Conservation (phyloP, 2,797 vertebrate genomes). For the Sebastolobus alascanus region DNA sequence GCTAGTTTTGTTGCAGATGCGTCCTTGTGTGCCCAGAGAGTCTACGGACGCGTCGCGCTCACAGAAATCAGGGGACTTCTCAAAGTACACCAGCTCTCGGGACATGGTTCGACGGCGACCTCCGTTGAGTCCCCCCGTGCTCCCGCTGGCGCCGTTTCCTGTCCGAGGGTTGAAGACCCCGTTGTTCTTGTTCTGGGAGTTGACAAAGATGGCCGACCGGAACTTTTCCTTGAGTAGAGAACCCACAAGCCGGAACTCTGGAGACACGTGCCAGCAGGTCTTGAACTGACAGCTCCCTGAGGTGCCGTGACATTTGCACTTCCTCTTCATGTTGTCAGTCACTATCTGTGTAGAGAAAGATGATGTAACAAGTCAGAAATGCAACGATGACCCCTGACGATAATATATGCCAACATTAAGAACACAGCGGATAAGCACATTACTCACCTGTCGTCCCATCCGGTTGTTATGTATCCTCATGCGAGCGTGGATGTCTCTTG, state of each 20-base stretch:
- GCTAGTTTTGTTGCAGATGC: conserved; percentile 88
- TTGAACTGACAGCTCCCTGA: conserved; percentile 97
- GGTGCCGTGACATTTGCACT: conserved; percentile 94
- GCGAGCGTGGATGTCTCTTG: conserved; percentile 93
- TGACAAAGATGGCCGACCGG: conserved; percentile 90
- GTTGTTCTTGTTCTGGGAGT: conserved; percentile 94
- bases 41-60: conserved; percentile 87
- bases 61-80: conserved; percentile 95
- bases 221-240: conserved; percentile 89
- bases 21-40: conserved; percentile 89
- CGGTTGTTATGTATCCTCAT: conserved; percentile 95
- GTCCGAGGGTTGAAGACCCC: conserved; percentile 91
- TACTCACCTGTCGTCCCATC: conserved; percentile 91
- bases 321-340: conserved; percentile 93
- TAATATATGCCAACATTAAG: background rate
- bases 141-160: conserved; percentile 61
- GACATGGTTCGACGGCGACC: conserved; percentile 85
- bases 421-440: background rate
- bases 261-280: conserved; percentile 94
- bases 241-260: conserved; percentile 91
- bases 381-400: background rate
- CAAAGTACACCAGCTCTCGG: conserved; percentile 93
- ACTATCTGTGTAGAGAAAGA: conserved; percentile 85
- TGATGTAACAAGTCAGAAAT: conserved; percentile 14
- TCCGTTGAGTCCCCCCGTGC: conserved; percentile 57